phyloP scores from a whole-genome alignment of 2,797 vertebrate species.

The Sarcophilus harrisii region DNA sequence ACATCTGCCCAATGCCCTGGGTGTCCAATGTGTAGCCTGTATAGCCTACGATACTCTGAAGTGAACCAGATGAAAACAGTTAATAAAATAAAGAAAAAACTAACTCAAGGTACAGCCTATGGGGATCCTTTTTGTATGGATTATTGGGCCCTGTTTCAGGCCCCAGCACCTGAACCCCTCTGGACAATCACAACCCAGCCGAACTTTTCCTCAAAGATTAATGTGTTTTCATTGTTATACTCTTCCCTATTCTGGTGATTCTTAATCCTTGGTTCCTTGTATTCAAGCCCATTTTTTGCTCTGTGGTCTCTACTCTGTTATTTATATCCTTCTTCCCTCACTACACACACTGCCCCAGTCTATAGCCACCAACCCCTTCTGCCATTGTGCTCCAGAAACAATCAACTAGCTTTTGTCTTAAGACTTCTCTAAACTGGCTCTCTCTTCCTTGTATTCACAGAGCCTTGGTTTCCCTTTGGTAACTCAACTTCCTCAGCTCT shows the following conservation, averaged over 20 bases:
- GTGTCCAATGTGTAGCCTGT: too few relatives aligned
- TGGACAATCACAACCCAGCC: background rate
- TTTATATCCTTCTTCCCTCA: background rate
- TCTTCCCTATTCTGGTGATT: background rate
- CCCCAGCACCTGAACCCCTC: background rate
- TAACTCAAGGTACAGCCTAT: background rate
- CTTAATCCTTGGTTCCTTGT: background rate
- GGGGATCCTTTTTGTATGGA: background rate
- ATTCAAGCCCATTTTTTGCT: background rate
- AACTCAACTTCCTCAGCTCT: background rate
- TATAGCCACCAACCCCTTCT: background rate
- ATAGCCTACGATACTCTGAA: background rate
- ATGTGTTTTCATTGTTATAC: background rate
- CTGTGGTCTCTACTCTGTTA: background rate
- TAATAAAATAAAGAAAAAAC: background rate
- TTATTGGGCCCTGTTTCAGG: background rate
- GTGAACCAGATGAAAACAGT: background rate
- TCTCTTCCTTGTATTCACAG: background rate
- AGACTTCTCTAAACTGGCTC: background rate
- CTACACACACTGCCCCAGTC: background rate
- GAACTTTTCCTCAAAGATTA: background rate
- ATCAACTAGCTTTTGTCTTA: background rate
- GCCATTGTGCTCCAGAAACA: background rate
- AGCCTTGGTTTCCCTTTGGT: background rate
- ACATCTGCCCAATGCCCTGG: too few relatives aligned